These are phyloP conservation scores for human (Homo sapiens) DNA, from an alignment of 2,113 vertebrate genomes.

Conservation along the genomic window DNA sequence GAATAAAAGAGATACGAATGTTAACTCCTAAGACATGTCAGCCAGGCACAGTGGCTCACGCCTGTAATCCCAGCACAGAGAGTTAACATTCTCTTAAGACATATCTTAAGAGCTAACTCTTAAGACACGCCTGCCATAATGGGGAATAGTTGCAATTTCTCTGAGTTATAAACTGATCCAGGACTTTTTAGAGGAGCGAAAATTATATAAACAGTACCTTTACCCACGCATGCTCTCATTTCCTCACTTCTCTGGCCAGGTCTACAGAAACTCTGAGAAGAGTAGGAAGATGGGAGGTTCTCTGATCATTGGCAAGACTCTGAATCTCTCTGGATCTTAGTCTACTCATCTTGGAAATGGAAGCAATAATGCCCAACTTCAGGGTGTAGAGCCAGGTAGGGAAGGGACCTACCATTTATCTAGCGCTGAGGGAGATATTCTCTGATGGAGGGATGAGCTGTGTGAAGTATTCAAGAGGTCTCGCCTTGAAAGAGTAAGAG, in stretches of 20 bases:
- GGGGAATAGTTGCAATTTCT: neutral
- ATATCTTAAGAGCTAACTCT: too few relatives aligned
- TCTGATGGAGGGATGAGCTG: neutral
- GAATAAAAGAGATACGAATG: neutral
- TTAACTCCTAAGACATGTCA: neutral
- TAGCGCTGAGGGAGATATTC: neutral
- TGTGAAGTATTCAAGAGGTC: neutral
- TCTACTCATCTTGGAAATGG: neutral
- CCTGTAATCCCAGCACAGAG: too few relatives aligned
- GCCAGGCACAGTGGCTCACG: too few relatives aligned
- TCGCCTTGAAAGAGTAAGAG: neutral
- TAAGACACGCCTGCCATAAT: neutral
- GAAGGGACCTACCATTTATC: neutral
- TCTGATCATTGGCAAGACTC: neutral
- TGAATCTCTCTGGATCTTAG: neutral
- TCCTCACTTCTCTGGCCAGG: neutral
- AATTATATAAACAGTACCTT: neutral
- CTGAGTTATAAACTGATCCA: neutral
- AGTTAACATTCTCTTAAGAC: too few relatives aligned
- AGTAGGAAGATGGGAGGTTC: neutral
- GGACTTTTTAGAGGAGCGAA: neutral
- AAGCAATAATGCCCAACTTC: neutral
- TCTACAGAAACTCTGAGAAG: neutral
- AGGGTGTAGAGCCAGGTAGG: neutral
- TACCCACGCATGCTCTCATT: neutral